These are phyloP conservation scores for Heterotilapia buettikoferi DNA, from an alignment of 2,113 vertebrate species.

Conservation along the genomic window DNA sequence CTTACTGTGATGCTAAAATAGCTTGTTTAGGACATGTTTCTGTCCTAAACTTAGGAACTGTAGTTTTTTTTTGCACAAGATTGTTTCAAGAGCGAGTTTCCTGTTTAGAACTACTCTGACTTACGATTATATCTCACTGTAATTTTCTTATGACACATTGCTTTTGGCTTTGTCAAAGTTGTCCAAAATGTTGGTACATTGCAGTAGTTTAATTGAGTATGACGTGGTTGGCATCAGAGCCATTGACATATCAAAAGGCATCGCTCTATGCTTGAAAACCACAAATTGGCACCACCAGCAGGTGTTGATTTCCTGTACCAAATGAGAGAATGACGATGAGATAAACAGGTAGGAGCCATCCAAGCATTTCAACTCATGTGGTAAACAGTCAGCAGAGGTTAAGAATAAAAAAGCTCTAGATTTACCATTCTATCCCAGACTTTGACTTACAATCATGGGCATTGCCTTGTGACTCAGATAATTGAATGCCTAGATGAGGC, in stretches of 20 bases:
- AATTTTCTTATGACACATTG: neutral
- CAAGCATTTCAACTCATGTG: neutral
- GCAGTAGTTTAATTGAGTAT: neutral
- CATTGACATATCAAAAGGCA: neutral
- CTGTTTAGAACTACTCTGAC: neutral
- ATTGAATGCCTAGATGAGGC: neutral
- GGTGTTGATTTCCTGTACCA: neutral
- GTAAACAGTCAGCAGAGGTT: neutral
- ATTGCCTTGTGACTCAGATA: neutral
- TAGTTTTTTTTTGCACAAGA: neutral
- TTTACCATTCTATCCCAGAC: neutral
- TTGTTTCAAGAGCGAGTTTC: neutral
- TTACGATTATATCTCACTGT: neutral
- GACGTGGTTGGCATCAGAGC: neutral
- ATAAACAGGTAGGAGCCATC: neutral
- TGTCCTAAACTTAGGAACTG: neutral
- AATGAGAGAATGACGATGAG: neutral
- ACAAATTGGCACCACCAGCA: neutral
- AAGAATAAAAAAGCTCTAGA: neutral
- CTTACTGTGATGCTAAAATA: neutral
- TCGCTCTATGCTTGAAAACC: neutral
- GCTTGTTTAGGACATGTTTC: neutral
- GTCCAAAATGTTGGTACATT: neutral
- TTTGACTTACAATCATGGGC: neutral
- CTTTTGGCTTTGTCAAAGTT: neutral